phyloP scores from a whole-genome alignment of 2,797 vertebrate species.

The Pipistrellus nathusii region DNA sequence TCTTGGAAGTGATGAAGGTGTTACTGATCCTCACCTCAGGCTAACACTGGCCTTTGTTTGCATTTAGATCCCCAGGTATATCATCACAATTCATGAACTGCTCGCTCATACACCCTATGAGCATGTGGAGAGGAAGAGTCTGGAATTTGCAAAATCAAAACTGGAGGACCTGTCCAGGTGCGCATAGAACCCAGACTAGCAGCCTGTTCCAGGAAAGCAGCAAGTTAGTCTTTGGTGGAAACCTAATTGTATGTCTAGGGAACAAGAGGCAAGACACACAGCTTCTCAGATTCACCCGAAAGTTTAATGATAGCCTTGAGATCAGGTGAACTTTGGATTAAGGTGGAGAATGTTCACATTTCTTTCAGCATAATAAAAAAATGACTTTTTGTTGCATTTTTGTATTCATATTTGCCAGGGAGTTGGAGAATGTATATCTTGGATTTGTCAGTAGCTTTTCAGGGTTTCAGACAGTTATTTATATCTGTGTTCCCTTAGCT shows the following conservation, averaged over 20 bases:
- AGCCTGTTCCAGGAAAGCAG: neutral
- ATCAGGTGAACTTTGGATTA: neutral
- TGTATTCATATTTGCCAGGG: slow-evolving; percentile 18
- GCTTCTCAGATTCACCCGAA: neutral
- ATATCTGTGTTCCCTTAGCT: neutral
- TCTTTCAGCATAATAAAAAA: neutral
- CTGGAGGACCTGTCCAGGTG: slow-evolving; percentile 98
- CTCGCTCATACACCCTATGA: slow-evolving; percentile 98
- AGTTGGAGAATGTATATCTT: neutral
- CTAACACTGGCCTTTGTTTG: slow-evolving; percentile 62
- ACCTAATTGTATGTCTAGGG: neutral
- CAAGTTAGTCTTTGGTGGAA: neutral
- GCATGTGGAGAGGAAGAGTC: slow-evolving; percentile 98
- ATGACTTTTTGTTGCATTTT: neutral
- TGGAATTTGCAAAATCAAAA: slow-evolving; percentile 99
- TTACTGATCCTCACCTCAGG: neutral
- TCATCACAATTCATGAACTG: slow-evolving; percentile 98
- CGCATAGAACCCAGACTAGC: neutral
- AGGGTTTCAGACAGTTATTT: neutral
- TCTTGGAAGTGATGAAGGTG: neutral
- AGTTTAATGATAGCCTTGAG: neutral
- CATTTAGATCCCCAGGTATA: slow-evolving; percentile 97
- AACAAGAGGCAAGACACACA: neutral
- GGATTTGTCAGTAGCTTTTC: slow-evolving; percentile 38
- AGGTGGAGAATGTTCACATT: slow-evolving; percentile 29